These are phyloP conservation scores for Mystacornis crossleyi DNA, from an alignment of 2,113 vertebrate genomes.

Conservation along the genomic window DNA sequence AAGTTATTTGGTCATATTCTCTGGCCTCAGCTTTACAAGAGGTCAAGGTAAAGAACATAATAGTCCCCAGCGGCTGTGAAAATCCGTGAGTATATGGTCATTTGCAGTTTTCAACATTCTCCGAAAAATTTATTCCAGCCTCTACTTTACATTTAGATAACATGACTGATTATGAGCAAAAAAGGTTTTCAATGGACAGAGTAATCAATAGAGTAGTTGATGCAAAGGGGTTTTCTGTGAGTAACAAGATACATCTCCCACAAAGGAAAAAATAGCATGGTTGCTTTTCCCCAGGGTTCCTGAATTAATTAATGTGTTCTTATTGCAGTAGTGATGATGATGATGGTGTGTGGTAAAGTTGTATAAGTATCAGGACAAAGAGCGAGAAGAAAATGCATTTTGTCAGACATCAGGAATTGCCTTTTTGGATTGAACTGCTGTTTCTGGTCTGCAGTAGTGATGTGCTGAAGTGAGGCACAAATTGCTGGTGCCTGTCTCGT, in stretches of 20 bases:
- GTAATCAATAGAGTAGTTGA: neutral
- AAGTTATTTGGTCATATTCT: neutral
- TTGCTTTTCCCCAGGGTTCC: neutral
- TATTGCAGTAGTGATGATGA: neutral
- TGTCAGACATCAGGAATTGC: neutral
- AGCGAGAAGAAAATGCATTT: neutral
- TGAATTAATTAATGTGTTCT: neutral
- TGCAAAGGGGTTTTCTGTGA: neutral
- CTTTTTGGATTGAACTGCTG: neutral
- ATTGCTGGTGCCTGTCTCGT: neutral
- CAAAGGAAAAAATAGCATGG: neutral
- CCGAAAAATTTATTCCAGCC: neutral
- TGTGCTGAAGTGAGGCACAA: neutral
- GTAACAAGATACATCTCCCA: neutral
- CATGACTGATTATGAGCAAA: neutral
- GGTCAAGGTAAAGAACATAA: neutral
- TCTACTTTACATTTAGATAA: neutral
- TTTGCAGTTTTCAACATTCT: neutral
- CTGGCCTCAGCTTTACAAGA: neutral
- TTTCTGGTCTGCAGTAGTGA: neutral
- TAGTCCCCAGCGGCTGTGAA: neutral
- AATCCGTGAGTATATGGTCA: neutral
- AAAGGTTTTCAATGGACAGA: neutral
- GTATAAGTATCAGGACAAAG: neutral
- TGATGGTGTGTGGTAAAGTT: neutral